phyloP scores from a whole-genome alignment of 2,888 invertebrate genomes.

The Apomyelois bistriatella region DNA sequence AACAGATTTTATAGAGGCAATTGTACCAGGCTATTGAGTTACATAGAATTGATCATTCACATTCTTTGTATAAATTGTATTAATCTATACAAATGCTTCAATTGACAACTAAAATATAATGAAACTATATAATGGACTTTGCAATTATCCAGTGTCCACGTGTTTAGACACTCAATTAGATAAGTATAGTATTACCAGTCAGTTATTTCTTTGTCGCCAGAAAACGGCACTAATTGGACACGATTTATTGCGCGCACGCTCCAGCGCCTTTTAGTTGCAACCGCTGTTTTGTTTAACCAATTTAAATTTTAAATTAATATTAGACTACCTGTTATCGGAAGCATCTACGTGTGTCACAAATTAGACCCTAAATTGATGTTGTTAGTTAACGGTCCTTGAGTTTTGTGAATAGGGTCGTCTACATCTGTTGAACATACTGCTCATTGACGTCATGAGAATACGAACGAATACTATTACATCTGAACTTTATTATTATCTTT shows the following conservation, averaged over 20 bases:
- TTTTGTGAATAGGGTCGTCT: background rate
- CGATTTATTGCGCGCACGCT: conserved; percentile 61
- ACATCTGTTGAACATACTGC: conserved; percentile 4
- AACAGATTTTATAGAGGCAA: too few species aligned
- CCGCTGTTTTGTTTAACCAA: conserved; percentile 10
- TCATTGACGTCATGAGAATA: background rate
- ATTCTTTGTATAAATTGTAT: too few species aligned
- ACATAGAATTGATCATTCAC: too few species aligned
- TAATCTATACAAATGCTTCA: too few species aligned
- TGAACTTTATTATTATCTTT: background rate
- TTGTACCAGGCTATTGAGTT: too few species aligned
- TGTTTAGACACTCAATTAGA: background rate
- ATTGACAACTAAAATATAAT: too few species aligned
- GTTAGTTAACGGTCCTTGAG: conserved; percentile 10
- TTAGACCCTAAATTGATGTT: conserved; percentile 21
- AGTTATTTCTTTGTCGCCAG: conserved; percentile 57
- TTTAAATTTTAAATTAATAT: conserved; percentile 17
- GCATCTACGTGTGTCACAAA: conserved; percentile 10
- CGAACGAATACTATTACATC: background rate
- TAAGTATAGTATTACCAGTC: conserved; percentile 11
- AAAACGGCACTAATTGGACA: conserved; percentile 70
- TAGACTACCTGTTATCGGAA: conserved; percentile 10
- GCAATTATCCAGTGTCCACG: too few species aligned
- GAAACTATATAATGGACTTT: too few species aligned
- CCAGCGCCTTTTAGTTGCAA: conserved; percentile 27